phyloP scores from a whole-genome alignment of 2,797 vertebrate species.

The Mergus octosetaceus region DNA sequence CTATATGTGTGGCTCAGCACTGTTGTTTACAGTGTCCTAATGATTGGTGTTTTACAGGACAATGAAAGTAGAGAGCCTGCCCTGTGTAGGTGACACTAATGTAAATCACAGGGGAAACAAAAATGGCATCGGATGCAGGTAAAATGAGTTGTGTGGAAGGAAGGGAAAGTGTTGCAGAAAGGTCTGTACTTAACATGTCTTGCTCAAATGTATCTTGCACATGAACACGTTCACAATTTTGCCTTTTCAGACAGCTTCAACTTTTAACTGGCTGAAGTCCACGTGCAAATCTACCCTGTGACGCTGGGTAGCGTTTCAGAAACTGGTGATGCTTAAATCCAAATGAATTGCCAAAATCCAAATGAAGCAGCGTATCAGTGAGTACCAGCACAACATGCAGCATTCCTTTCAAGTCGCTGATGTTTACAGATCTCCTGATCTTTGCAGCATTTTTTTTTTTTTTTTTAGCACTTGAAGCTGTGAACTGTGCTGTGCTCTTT shows the following conservation, averaged over 20 bases:
- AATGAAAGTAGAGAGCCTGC: neutral
- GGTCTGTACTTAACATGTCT: neutral
- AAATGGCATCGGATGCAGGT: neutral
- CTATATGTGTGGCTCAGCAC: fast-evolving
- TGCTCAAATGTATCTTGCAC: neutral
- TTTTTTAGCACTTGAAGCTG: neutral
- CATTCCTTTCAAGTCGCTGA: neutral
- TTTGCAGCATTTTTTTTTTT: neutral
- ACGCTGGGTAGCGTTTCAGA: neutral
- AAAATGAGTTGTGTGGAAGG: neutral
- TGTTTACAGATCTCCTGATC: neutral
- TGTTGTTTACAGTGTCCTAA: neutral
- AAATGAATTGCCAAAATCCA: neutral
- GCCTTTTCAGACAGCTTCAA: fast-evolving
- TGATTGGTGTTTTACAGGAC: neutral
- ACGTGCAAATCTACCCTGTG: fast-evolving
- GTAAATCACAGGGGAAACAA: neutral
- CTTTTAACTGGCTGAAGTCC: neutral
- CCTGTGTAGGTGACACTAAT: neutral
- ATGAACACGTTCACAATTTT: fast-evolving
- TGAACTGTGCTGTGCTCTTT: neutral
- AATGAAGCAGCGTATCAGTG: neutral
- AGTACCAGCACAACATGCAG: too few species aligned
- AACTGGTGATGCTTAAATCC: neutral
- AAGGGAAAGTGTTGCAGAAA: neutral